phyloP scores from a whole-genome alignment of 2,113 vertebrate species.

The Pterocles burchelli region DNA sequence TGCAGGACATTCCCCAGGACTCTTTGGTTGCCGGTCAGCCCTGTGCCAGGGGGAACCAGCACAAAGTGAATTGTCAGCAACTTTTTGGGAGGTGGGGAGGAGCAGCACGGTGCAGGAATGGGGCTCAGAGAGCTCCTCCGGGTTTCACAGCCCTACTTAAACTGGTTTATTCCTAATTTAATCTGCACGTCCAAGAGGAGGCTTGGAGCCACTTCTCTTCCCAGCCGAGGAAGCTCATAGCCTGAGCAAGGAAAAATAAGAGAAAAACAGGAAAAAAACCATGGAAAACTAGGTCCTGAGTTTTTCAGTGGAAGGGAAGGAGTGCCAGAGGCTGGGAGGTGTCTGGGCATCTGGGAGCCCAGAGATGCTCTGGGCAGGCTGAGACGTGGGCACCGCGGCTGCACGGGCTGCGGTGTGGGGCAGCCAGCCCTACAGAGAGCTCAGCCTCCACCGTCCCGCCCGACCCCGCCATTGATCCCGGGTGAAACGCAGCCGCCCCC shows the following conservation, averaged over 20 bases:
- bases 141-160: rapidly evolving
- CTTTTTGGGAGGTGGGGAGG: not conserved
- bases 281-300: not conserved
- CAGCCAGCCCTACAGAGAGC: not conserved
- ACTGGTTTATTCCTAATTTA: not conserved
- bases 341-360: not conserved
- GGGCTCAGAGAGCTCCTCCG: not conserved
- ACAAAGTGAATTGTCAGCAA: not conserved
- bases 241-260: not conserved
- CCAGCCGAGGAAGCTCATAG: not conserved
- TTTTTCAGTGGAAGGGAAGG: not conserved
- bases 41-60: not conserved
- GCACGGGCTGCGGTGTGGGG: rapidly evolving
- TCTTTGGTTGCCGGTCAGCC: not conserved
- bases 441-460: rapidly evolving
- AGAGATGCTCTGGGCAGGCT: not conserved
- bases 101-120: not conserved
- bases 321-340: not conserved
- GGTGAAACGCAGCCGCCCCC: not conserved
- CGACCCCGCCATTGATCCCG: rapidly evolving
- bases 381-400: rapidly evolving
- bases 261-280: not conserved
- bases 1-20: not conserved
- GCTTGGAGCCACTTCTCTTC: not conserved
- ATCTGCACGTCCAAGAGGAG: not conserved